Base-by-base conservation (phyloP, 2,113 vertebrate species). In the Argyrosomus japonicus region DNA sequence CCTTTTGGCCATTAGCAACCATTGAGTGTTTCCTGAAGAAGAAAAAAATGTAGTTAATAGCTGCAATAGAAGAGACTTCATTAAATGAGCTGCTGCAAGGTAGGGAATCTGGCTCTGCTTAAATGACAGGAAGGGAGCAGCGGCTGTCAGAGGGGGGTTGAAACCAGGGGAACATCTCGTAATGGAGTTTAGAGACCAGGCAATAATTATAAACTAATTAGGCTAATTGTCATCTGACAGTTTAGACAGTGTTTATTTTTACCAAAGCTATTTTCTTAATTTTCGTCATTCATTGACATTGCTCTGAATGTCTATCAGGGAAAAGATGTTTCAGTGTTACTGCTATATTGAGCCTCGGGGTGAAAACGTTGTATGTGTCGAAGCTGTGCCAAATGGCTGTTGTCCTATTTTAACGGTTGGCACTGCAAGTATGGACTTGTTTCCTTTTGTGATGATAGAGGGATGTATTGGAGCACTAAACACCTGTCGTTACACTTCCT, bases 171-270 rank as follows among this genome's bases (percentile, higher is more conserved):
- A 84, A 54, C 65, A 69, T 60, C 53, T 87, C 12, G 1, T 81
- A 78, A 90, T 83, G 75, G 70, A 79, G 81, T 87, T 84, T 85
- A 90, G 86, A 93, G 93, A 88, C 86, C 88, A 84, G 57, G 50
- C 85, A 86, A 88, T 90, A 88, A 92, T 90, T 91, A 88, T 78
- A 87, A 87, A 79, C 74, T 93, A 93, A 93, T 93, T 92, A 93
- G 93, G 82, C 81, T 90, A 91, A 92, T 91, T 92, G 89, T 88
- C 63, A 89, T 78, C 36, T 58, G 53, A 84, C 80, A 86, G 64
- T 88, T 82, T 68, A 40, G 48, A 25, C n/a, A 2, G 58, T 87
- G 79, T 82, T 91, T 89, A 79, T 90, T 89, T 93, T 91, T 87
- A 87, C 64, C 84, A 75, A 57, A 68, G 67, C 56, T 63, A 58